These are phyloP conservation scores for Cyanoramphus novaezelandiae DNA, from an alignment of 2,113 vertebrate genomes.

Conservation along the genomic window DNA sequence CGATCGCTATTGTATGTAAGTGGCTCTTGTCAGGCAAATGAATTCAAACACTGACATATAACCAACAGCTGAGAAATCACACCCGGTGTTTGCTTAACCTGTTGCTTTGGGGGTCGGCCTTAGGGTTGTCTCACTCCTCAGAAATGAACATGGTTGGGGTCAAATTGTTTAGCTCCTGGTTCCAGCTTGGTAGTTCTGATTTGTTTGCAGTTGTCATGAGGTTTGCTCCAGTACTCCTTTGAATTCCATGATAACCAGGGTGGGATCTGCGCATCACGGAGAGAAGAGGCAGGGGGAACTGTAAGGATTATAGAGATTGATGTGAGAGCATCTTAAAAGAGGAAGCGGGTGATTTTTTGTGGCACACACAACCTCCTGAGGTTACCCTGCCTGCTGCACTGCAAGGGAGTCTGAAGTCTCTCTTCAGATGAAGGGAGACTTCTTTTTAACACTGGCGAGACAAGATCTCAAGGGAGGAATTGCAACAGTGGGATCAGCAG, in stretches of 20 bases:
- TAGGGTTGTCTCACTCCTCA: not conserved
- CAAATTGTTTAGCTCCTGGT: not conserved
- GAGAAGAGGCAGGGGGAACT: not conserved
- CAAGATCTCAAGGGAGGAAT: not conserved
- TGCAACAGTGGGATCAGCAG: not conserved
- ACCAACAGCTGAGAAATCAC: conserved; percentile 17
- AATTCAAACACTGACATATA: not conserved
- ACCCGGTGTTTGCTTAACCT: conserved; percentile 16
- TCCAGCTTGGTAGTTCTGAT: not conserved
- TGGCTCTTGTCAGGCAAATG: not conserved
- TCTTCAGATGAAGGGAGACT: not conserved
- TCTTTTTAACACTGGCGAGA: not conserved
- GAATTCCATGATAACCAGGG: not conserved
- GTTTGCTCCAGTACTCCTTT: not conserved
- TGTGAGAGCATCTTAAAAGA: not conserved
- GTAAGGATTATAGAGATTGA: not conserved
- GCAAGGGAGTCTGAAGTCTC: not conserved
- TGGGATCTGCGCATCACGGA: not conserved
- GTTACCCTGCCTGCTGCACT: not conserved
- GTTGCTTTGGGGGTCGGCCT: not conserved
- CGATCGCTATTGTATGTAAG: not conserved
- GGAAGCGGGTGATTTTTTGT: not conserved
- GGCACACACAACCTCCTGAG: not conserved
- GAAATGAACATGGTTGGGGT: not conserved
- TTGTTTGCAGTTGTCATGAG: not conserved